These are phyloP conservation scores for Bugula neritina DNA, from an alignment of 2,888 invertebrate genomes.

Conservation along the genomic window DNA sequence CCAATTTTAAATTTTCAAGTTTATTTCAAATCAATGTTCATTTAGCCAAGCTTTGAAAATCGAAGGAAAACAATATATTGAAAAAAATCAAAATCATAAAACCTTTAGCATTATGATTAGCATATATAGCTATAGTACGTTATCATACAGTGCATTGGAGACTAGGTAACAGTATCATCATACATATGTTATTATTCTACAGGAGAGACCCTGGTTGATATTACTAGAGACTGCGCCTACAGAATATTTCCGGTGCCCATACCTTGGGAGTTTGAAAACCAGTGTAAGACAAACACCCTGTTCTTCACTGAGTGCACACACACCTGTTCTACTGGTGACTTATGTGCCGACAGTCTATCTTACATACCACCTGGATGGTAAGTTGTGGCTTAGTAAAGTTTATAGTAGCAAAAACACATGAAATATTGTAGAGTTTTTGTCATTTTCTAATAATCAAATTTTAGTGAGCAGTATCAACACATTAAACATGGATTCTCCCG, in stretches of 20 bases:
- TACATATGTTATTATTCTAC: neutral
- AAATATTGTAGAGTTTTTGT: no score
- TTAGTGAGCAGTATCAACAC: no score
- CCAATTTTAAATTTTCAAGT: no score
- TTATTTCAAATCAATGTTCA: no score
- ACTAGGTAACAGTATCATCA: neutral
- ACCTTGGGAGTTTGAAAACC: neutral
- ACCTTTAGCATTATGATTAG: neutral
- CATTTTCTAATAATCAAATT: no score
- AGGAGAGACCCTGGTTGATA: neutral
- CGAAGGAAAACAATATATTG: no score
- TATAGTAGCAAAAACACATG: no score
- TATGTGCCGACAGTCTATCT: neutral
- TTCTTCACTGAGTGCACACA: neutral
- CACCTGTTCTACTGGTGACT: neutral
- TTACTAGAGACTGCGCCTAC: neutral
- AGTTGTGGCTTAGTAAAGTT: neutral
- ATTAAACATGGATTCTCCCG: no score
- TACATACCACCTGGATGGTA: constrained; percentile 3
- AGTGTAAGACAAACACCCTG: neutral
- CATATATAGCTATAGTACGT: neutral
- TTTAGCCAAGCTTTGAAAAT: no score
- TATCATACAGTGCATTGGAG: neutral
- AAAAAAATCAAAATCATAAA: neutral
- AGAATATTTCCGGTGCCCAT: constrained; percentile 3